Percentiles rank a stretch among this genome's conserved stretches.
These are phyloP conservation scores for Megaceryle torquata DNA, from an alignment of 2,113 vertebrate species.

Conservation along the genomic window DNA sequence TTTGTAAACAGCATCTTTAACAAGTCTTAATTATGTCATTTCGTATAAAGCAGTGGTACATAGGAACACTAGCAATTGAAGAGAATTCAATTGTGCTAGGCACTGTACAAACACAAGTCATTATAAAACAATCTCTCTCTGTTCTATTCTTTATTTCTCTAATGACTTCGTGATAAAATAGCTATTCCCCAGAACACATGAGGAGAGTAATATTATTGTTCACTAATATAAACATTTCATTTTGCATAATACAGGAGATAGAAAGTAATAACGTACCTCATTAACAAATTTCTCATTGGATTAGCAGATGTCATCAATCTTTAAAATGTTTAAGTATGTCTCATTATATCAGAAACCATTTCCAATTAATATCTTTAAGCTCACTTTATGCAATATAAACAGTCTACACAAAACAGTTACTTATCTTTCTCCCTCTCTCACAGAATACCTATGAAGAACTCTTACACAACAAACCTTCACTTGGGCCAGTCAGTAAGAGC, in stretches of 20 bases:
- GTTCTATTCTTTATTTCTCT: neutral
- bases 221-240: constrained; percentile 52
- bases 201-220: constrained; percentile 8
- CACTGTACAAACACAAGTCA: constrained; percentile 8
- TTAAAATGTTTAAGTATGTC: constrained; percentile 18
- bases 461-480: neutral
- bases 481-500: neutral
- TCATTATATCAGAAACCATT: neutral
- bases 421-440: neutral
- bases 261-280: constrained; percentile 30
- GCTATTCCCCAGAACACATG: constrained; percentile 30
- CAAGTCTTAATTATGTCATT: neutral
- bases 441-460: neutral
- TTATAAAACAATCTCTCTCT: constrained; percentile 40
- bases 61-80: neutral
- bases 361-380: constrained; percentile 5
- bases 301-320: constrained; percentile 11
- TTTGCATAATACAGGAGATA: constrained; percentile 23
- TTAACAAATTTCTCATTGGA: constrained; percentile 42
- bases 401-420: neutral
- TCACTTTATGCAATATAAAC: neutral
- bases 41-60: neutral
- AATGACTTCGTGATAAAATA: neutral
- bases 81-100: neutral
- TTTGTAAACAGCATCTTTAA: neutral